These are phyloP conservation scores for Collichthys lucidus DNA, from an alignment of 2,113 vertebrate species.

Conservation along the genomic window DNA sequence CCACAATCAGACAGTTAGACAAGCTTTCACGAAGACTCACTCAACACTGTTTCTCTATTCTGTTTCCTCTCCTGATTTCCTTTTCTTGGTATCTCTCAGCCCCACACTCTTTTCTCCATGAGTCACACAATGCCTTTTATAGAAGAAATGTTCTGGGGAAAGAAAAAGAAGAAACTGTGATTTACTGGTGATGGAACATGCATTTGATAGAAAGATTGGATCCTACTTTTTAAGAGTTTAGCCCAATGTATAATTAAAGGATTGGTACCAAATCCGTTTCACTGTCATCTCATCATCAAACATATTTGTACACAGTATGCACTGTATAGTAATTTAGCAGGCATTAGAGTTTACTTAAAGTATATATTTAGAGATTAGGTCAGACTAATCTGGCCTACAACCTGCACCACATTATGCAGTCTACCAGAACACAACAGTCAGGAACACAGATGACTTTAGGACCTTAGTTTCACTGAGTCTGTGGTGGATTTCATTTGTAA, in stretches of 20 bases:
- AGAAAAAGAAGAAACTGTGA: background rate
- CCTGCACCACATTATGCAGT: no score
- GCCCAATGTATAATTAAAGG: background rate
- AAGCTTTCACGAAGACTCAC: constrained; percentile 35
- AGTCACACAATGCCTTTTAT: background rate
- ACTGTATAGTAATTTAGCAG: no score
- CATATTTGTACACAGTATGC: no score
- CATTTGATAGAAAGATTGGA: background rate
- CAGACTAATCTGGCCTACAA: no score
- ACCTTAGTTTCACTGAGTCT: no score
- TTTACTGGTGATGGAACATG: background rate
- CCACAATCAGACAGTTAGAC: constrained; percentile 10
- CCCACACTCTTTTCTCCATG: background rate
- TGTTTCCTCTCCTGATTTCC: background rate
- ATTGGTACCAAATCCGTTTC: background rate
- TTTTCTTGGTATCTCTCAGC: background rate
- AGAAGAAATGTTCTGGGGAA: constrained; percentile 19
- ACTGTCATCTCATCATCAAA: background rate
- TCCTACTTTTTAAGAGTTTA: background rate
- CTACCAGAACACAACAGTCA: no score
- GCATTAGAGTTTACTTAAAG: no score
- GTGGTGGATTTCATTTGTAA: no score
- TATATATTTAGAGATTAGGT: no score
- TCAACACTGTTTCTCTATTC: constrained; percentile 13
- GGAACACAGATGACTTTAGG: no score